Evolutionary conservation across 2,797 vertebrate genomes (phyloP), one percentile per base, ranked within the genome.

Genomic region (Acanthornis magna): DNA sequence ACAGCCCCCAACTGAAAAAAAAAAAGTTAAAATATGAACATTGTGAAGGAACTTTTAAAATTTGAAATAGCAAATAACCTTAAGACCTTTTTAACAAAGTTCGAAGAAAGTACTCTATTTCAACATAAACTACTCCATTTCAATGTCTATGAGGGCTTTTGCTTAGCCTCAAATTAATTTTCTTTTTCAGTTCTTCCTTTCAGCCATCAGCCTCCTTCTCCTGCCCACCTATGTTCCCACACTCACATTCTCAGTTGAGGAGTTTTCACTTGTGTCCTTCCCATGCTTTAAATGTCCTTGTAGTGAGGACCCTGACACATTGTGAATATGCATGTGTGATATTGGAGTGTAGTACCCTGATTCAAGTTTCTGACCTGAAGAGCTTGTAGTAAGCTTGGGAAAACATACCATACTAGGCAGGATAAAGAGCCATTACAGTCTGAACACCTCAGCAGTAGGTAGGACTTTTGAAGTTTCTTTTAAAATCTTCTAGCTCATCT

Each of bases 101-200:
- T 86, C 38, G 75, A 53, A 86, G 23, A 13, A 53, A 57, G 6
- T 25, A 17, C 14, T 72, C 32, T 0, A 1, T 71, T 84, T 63
- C 22, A 25, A 30, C 17, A 3, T 50, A 9, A 55, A 57, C 20
- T 45, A 16, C 11, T 73, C 22, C 4, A 20, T 79, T 80, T 79
- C 2, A 1, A 32, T 36, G 7, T 50, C 30, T 17, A 11, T 0
- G 1, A 89, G n/a, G 2, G 1, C 11, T 88, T 87, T 76, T 51
- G 10, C 42, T 62, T 12, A 73, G n/a, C 22, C 11, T 7, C 6
- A 67, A 68, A 67, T 26, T 2, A 34, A 36, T 84, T 58, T 80
- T 60, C 14, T 62, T 77, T 63, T 72, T n/a, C 8, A 9, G 5
- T 34, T 75, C 73, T 79, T 45, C 8, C 23, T 54, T 70, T 65